Conservation (phyloP, 23 tunicate species). For the Ciona savignyi region DNA sequence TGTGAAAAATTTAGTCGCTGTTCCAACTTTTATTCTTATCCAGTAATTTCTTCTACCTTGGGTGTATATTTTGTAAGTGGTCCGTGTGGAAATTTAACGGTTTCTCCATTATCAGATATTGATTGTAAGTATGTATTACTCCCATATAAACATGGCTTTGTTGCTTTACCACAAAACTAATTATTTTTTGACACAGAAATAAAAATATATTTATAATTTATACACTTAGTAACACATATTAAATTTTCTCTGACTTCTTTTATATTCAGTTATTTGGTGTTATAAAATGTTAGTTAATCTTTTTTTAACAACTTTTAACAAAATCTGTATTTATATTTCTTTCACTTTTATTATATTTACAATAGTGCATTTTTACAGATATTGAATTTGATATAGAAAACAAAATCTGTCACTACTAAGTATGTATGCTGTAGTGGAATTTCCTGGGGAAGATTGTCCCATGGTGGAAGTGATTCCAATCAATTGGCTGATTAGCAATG, state of each 20-base stretch:
- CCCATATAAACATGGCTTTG: slow-evolving; percentile 17
- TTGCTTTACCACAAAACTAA: slow-evolving; percentile 4
- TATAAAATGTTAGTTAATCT: not conserved
- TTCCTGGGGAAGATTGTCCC: slow-evolving; percentile 1
- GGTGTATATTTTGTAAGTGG: slow-evolving; percentile 1
- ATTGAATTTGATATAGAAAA: too few species aligned
- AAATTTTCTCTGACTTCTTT: not conserved
- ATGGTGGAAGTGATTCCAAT: not conserved
- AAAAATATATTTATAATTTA: too few species aligned
- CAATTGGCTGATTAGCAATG: not conserved
- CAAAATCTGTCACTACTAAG: too few species aligned
- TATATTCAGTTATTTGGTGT: too few species aligned
- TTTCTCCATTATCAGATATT: slow-evolving; percentile 3
- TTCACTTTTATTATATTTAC: too few species aligned
- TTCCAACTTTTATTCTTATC: slow-evolving; percentile 3
- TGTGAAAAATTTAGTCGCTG: not conserved
- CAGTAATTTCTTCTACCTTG: not conserved
- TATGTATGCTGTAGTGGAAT: slow-evolving; percentile 9
- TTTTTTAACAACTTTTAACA: too few species aligned
- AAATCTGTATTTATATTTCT: too few species aligned
- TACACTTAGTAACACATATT: slow-evolving; percentile 15
- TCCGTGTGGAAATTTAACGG: slow-evolving; percentile 5
- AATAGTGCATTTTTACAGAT: too few species aligned
- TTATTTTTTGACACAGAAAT: too few species aligned
- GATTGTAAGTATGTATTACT: slow-evolving; percentile 12